phyloP scores from a whole-genome alignment of 1,140 invertebrate species.

The Myzus persicae region DNA sequence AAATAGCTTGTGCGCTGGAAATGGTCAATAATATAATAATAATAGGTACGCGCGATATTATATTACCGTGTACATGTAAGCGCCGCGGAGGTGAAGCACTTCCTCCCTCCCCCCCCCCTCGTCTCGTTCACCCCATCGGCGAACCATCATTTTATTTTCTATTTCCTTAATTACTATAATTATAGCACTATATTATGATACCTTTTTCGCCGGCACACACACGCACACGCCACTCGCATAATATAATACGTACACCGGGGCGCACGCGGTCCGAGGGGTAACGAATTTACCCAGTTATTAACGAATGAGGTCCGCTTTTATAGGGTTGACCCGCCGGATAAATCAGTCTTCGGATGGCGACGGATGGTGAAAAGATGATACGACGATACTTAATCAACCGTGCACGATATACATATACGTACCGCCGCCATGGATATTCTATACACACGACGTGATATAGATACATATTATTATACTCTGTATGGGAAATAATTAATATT shows the following conservation, averaged over 20 bases:
- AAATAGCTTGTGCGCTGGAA: not conserved
- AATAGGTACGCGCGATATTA: no score
- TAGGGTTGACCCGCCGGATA: not conserved
- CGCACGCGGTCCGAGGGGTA: not conserved
- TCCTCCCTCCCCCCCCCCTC: not conserved
- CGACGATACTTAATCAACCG: slow-evolving; percentile 37
- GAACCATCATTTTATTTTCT: not conserved
- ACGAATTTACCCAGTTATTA: slow-evolving; percentile 22
- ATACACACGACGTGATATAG: not conserved
- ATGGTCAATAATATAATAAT: slow-evolving; percentile 4
- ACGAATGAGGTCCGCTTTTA: not conserved
- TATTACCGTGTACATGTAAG: no score
- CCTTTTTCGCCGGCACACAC: not conserved
- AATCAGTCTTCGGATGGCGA: slow-evolving; percentile 10
- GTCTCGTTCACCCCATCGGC: not conserved
- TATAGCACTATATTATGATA: not conserved
- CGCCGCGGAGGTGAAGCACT: not conserved
- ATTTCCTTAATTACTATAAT: not conserved
- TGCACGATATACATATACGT: not conserved
- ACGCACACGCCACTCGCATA: not conserved
- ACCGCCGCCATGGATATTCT: no score
- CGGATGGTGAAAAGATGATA: not conserved
- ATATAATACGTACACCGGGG: no score
- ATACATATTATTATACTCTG: not conserved
- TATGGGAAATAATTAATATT: not conserved